Base-by-base conservation (phyloP, 2,113 vertebrate species). In the Phocoena phocoena region DNA sequence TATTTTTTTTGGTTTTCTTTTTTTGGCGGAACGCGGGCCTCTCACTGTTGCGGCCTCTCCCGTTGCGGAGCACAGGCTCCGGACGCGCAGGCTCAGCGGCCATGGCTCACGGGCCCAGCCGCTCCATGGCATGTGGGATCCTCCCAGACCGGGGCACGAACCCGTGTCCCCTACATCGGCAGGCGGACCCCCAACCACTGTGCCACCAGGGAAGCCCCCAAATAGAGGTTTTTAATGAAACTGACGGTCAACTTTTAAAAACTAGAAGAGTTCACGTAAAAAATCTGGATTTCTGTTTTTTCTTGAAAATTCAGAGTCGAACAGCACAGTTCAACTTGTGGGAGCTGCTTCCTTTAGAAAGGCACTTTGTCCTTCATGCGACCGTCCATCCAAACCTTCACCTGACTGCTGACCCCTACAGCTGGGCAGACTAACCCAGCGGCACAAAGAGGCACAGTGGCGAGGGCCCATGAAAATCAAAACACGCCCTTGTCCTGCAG, bases 401-500 rank as follows among this genome's bases (percentile, higher is more conserved):
- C 73, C 65, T 41, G 36, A 20, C 5, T 36, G 12, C 11, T 33
- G 21, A 23, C 4, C 70, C 50, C 33, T 8, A 25, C 2, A 36
- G 20, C 80, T 11, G 38, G 33, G 76, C 36, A 8, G 7, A 38
- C 18, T 1, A 15, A 20, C 9, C 38, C 58, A 74, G 13, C 2
- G 21, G 23, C 50, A 26, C 50, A 12, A 3, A 74, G 10, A 3
- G 31, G 23, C 50, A 26, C 50, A 12, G 4, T 0, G 8, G 6
- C 15, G 1, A n/a, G 67, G 68, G 5, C 50, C 47, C 3, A 0
- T 3, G 7, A 6, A 63, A 55, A 25, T 25, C 63, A 8, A 23
- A 15, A 15, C 14, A 17, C 0, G 0, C 44, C 50, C 60, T 3
- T 3, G 13, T 20, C 38, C 38, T 6, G 2, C 11, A 41, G 65